These are phyloP conservation scores for Clunio marinus DNA, from an alignment of 2,888 invertebrate species.

Conservation along the genomic window DNA sequence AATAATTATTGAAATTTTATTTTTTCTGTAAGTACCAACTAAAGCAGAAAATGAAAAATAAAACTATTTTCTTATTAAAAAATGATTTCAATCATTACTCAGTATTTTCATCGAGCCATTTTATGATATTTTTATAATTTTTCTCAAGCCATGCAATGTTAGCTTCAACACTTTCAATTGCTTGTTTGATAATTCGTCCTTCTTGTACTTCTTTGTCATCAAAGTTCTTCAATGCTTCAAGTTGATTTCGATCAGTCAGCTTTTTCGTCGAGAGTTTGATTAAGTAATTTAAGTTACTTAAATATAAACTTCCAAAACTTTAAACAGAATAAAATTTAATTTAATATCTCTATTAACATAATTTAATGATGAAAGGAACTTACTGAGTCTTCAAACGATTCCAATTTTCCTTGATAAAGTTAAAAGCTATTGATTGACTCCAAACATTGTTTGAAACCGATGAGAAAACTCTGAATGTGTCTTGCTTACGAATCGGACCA, in stretches of 20 bases:
- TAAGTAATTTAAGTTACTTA: conserved; percentile 65
- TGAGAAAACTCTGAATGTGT: conserved; percentile 70
- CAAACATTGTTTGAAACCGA: conserved; percentile 71
- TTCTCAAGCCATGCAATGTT: conserved; percentile 80
- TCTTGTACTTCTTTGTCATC: conserved; percentile 60
- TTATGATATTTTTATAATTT: conserved; percentile 68
- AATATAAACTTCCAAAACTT: conserved; percentile 61
- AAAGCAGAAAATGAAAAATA: no score
- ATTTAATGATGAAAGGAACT: background rate
- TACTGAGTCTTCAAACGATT: conserved; percentile 65
- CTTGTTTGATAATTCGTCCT: conserved; percentile 72
- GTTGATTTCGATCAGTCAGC: conserved; percentile 70
- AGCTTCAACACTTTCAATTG: conserved; percentile 72
- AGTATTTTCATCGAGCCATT: conserved; percentile 59
- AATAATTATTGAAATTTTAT: no score
- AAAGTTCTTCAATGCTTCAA: conserved; percentile 72
- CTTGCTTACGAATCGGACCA: conserved; percentile 77
- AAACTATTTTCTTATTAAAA: no score
- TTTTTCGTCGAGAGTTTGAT: conserved; percentile 68
- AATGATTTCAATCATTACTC: no score
- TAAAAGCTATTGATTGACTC: conserved; percentile 77
- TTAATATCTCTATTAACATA: conserved; percentile 22
- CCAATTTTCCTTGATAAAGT: conserved; percentile 75
- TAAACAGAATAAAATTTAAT: background rate
- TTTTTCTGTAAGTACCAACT: no score